Percentiles rank a stretch among this genome's conserved stretches.
Conservation (phyloP, 1,140 invertebrate genomes). For the Drosophila pallidifrons region DNA sequence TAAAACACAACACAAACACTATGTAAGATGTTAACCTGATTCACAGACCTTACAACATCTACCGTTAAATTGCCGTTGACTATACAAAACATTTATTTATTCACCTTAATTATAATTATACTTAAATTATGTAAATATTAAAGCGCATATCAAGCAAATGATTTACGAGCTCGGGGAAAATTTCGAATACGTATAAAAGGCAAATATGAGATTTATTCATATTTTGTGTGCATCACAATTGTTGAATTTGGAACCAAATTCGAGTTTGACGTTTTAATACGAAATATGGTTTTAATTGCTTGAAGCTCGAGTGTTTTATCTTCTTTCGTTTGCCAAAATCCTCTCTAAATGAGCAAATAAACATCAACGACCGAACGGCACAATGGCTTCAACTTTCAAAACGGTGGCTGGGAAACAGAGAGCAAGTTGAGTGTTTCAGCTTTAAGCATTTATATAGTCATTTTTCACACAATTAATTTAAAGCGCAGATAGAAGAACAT, state of each 20-base stretch:
- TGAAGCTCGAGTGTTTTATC: constrained; percentile 11
- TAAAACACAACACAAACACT: constrained; percentile 15
- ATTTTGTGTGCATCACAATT: constrained; percentile 42
- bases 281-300: constrained; percentile 68
- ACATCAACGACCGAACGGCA: constrained; percentile 28
- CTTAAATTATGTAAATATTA: constrained; percentile 51
- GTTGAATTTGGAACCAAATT: constrained; percentile 11
- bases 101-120: constrained; percentile 40
- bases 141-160: constrained; percentile 37
- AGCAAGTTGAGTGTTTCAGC: constrained; percentile 43
- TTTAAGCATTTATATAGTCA: constrained; percentile 70
- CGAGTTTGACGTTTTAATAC: constrained; percentile 59
- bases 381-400: constrained; percentile 69
- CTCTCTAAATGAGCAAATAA: constrained; percentile 45
- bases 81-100: constrained; percentile 28
- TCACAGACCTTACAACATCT: constrained; percentile 48
- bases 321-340: constrained; percentile 38
- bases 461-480: constrained; percentile 76
- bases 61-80: constrained; percentile 28
- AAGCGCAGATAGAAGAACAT: constrained; percentile 21
- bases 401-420: constrained; percentile 55
- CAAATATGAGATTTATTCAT: constrained; percentile 7
- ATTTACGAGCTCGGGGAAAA: constrained; percentile 28
- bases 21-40: constrained; percentile 29
- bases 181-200: constrained; percentile 1